phyloP scores from a whole-genome alignment of 1,140 invertebrate genomes.

The Mya arenaria region DNA sequence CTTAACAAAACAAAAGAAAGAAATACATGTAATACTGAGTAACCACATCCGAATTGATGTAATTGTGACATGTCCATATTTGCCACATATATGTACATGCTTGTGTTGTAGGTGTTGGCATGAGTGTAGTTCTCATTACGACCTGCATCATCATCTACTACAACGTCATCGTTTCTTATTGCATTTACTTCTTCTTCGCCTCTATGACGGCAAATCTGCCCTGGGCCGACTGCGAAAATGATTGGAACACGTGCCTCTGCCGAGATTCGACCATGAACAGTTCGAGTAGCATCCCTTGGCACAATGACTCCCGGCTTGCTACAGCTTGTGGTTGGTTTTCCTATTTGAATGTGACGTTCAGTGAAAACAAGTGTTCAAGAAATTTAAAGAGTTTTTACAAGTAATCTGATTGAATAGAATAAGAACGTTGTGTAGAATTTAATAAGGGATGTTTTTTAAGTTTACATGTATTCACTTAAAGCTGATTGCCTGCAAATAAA shows the following conservation, averaged over 20 bases:
- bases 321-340: conserved; percentile 34
- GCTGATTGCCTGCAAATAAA: too few relatives aligned
- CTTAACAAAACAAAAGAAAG: too few relatives aligned
- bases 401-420: too few relatives aligned
- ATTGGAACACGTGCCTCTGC: conserved; percentile 83
- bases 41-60: too few relatives aligned
- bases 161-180: conserved; percentile 81
- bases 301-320: conserved; percentile 16
- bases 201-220: conserved; percentile 77
- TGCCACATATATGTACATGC: not conserved
- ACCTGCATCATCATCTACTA: conserved; percentile 81
- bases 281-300: conserved; percentile 55
- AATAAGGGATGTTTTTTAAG: too few relatives aligned
- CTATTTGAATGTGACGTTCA: too few relatives aligned
- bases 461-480: too few relatives aligned
- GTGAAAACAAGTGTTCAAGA: too few relatives aligned
- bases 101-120: conserved; percentile 37
- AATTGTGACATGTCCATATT: too few relatives aligned
- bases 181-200: conserved; percentile 78
- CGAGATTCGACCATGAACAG: conserved; percentile 54
- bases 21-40: too few relatives aligned
- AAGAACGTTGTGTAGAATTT: too few relatives aligned
- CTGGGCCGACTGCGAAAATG: conserved; percentile 75
- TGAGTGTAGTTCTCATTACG: conserved; percentile 56
- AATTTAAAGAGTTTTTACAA: too few relatives aligned